Percentiles rank a stretch among this genome's conserved stretches.
phyloP scores from a whole-genome alignment of 2,113 vertebrate species.

The Tragelaphus buxtoni region DNA sequence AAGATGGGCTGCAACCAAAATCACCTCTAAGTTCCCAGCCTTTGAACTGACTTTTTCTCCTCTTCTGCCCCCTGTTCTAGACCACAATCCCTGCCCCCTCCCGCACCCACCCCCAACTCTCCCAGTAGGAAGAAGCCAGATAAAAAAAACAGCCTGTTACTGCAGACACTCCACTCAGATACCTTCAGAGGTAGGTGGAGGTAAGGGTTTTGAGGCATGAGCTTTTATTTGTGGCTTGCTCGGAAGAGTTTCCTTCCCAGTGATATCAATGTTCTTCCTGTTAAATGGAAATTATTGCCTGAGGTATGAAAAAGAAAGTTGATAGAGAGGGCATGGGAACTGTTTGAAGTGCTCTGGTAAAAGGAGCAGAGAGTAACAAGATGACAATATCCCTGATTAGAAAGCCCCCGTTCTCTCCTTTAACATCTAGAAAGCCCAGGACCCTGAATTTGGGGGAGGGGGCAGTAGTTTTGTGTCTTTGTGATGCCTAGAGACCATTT shows the following conservation, averaged over 20 bases:
- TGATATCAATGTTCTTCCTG: not conserved
- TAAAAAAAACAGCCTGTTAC: not conserved
- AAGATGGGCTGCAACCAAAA: not conserved
- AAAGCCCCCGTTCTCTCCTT: not conserved
- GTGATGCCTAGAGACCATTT: not conserved
- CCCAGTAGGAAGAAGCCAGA: not conserved
- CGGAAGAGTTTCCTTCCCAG: not conserved
- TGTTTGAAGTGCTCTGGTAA: not conserved
- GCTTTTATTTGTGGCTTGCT: not conserved
- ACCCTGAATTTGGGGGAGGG: not conserved
- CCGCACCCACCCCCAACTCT: accelerated
- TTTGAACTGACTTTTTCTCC: not conserved
- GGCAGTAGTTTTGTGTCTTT: not conserved
- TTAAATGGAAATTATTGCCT: not conserved
- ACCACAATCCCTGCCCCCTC: not conserved
- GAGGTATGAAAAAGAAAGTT: not conserved
- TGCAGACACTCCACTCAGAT: not conserved
- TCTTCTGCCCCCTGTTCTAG: not conserved
- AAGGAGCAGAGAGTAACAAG: not conserved
- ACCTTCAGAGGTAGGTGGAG: conserved; percentile 6
- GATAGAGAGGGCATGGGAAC: not conserved
- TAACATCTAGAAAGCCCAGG: not conserved
- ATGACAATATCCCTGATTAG: not conserved
- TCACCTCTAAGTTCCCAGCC: not conserved
- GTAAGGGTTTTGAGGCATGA: not conserved